Percentiles rank a stretch among this genome's conserved stretches.
Evolutionary conservation across 2,888 invertebrate genomes (phyloP).

Genomic region (Ophion ventricosus): DNA sequence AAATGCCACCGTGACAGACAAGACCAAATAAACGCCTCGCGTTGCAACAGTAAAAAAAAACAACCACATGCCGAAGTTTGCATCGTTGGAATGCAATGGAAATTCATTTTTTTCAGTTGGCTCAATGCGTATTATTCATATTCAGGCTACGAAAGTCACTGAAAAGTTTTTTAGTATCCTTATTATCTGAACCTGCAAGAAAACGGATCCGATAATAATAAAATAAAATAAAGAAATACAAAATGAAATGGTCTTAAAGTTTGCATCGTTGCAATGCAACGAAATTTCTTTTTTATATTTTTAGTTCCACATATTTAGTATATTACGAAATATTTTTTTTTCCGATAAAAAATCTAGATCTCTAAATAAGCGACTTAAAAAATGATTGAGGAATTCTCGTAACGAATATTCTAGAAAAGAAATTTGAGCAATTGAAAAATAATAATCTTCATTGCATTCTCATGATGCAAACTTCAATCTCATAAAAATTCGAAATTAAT

Average conservation of each 20-base stretch:
- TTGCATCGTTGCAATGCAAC: no score
- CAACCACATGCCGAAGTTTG: neutral
- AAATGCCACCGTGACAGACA: constrained; percentile 2
- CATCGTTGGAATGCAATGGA: neutral
- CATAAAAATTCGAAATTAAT: neutral
- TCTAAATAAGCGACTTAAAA: no score
- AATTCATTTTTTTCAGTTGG: neutral
- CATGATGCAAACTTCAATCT: neutral
- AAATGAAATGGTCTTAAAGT: no score
- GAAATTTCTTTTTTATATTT: no score
- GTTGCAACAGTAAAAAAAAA: constrained; percentile 5
- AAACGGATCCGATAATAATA: neutral
- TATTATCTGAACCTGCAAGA: neutral
- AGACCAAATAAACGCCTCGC: neutral
- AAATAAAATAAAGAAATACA: no score
- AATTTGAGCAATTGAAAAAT: neutral
- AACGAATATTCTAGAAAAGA: neutral
- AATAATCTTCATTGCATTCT: neutral
- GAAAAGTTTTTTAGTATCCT: neutral
- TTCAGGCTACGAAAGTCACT: neutral
- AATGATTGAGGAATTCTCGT: neutral
- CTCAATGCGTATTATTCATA: neutral
- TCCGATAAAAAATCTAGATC: no score
- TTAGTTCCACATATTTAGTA: no score
- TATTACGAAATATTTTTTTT: no score